phyloP scores from a whole-genome alignment of 2,113 vertebrate genomes.

The Taurulus bubalis region DNA sequence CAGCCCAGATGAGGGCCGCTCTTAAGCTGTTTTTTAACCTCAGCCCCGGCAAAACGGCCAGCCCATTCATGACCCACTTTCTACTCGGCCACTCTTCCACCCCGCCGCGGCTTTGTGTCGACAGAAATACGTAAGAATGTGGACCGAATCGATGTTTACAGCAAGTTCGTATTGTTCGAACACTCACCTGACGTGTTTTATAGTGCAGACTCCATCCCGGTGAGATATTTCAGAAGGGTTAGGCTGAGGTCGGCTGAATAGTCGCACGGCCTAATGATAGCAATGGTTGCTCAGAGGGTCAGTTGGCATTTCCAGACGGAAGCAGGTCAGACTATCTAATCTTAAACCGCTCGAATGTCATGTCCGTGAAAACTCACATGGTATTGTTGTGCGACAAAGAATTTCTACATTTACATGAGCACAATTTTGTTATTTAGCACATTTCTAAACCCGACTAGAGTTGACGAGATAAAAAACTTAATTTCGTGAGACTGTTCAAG shows the following conservation, averaged over 20 bases:
- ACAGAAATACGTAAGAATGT: constrained; percentile 55
- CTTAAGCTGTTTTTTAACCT: constrained; percentile 41
- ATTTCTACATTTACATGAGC: constrained; percentile 38
- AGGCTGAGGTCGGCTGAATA: constrained; percentile 73
- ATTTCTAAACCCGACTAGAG: constrained; percentile 3
- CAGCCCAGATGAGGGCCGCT: constrained; percentile 35
- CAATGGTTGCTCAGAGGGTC: constrained; percentile 56
- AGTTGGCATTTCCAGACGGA: constrained; percentile 40
- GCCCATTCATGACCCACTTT: constrained; percentile 54
- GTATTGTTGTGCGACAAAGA: constrained; percentile 1
- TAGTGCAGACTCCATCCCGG: constrained; percentile 31
- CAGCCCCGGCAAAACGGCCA: constrained; percentile 24
- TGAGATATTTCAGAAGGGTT: constrained; percentile 68
- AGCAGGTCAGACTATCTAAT: constrained; percentile 63
- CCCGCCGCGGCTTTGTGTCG: constrained; percentile 44
- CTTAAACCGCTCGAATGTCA: constrained; percentile 28
- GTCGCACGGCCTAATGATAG: constrained; percentile 68
- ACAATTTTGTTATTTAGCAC: not conserved
- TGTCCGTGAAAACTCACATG: not conserved
- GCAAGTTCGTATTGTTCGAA: not conserved
- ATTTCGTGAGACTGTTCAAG: constrained; percentile 2
- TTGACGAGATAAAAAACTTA: not conserved
- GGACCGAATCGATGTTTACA: constrained; percentile 41
- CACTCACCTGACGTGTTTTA: constrained; percentile 35
- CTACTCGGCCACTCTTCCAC: constrained; percentile 48